A percentile compares a stretch with the other conserved stretches of the same genome.
Conservation (phyloP, 2,113 vertebrate species). For the Xenopus tropicalis region UCB_Xtro_10.0 CM004450.2:53047501-53048000, state of each 20-base stretch:
- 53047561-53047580: too few relatives aligned
- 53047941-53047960: not conserved
- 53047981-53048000: not conserved
- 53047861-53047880: not conserved
- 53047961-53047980: not conserved
- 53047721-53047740: not conserved
- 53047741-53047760: constrained; percentile 1
- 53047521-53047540: too few relatives aligned
- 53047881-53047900: not conserved
- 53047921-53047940: not conserved
- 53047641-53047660: not conserved
- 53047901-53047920: not conserved
- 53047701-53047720: not conserved
- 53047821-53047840: not conserved
- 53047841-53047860: not conserved
- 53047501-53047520: too few relatives aligned
- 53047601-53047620: not conserved
- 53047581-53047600: not conserved
- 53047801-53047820: not conserved
- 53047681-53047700: not conserved
- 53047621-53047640: constrained; percentile 1
- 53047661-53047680: not conserved
- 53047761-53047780: not conserved
- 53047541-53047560: too few relatives aligned
- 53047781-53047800: not conserved